A percentile compares a stretch with the other conserved stretches of the same genome.
phyloP scores from a whole-genome alignment of 2,888 invertebrate species.

The Danaus chrysippus region DNA sequence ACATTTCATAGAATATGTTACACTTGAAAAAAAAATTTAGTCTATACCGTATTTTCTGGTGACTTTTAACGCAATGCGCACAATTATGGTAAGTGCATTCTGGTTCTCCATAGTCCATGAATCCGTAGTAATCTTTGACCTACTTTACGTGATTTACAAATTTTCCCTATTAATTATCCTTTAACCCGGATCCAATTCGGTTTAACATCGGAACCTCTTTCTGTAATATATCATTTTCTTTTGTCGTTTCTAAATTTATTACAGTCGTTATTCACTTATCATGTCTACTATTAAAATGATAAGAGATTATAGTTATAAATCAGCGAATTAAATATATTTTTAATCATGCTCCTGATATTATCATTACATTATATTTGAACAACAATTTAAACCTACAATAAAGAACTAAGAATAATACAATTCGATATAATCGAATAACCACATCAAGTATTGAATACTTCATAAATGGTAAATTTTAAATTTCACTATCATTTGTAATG shows the following conservation, averaged over 20 bases:
- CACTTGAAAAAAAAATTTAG: no score
- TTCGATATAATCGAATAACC: no score
- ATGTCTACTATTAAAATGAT: neutral
- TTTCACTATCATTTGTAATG: neutral
- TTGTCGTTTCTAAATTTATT: constrained; percentile 21
- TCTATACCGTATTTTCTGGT: no score
- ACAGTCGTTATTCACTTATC: neutral
- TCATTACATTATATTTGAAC: no score
- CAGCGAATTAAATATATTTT: neutral
- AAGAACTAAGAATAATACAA: no score
- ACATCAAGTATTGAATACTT: no score
- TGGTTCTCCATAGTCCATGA: constrained; percentile 32
- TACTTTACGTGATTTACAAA: constrained; percentile 26
- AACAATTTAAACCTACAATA: no score
- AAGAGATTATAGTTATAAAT: neutral
- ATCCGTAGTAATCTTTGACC: constrained; percentile 30
- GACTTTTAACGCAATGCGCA: neutral
- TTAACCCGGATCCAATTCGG: constrained; percentile 17
- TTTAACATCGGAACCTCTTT: constrained; percentile 16
- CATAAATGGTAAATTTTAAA: no score
- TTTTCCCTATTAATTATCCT: constrained; percentile 28
- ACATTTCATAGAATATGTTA: no score
- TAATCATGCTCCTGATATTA: neutral
- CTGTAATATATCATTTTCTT: constrained; percentile 25
- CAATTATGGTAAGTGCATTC: constrained; percentile 21